phyloP scores from a whole-genome alignment of 2,797 vertebrate species.

The Rallus crepitans region DNA sequence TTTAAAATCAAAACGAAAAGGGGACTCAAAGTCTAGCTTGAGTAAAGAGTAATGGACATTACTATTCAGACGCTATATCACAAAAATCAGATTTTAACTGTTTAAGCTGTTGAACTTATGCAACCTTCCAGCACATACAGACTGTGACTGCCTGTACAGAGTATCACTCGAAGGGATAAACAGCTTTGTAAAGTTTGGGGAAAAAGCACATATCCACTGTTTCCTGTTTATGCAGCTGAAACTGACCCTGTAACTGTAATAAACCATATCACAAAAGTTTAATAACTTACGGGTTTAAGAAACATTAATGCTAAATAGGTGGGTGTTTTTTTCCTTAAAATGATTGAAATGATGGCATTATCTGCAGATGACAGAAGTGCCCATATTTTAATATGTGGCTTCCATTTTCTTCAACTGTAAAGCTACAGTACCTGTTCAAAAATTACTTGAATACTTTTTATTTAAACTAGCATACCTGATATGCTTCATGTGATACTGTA shows the following conservation, averaged over 20 bases:
- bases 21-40: neutral
- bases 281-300: neutral
- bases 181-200: neutral
- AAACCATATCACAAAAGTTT: neutral
- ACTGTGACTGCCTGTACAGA: neutral
- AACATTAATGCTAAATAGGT: neutral
- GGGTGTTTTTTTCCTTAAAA: neutral
- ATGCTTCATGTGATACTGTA: conserved; percentile 78
- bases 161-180: neutral
- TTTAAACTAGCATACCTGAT: conserved; percentile 81
- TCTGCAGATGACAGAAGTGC: neutral
- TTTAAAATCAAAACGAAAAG: neutral
- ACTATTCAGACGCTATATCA: neutral
- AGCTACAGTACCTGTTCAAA: neutral
- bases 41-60: neutral
- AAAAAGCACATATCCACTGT: neutral
- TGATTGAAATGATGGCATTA: neutral
- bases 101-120: neutral
- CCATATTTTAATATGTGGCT: neutral
- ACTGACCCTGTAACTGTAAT: neutral
- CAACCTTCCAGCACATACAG: neutral
- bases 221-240: neutral
- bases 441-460: neutral
- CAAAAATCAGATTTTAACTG: neutral
- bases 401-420: neutral